Evolutionary conservation across 2,797 vertebrate genomes (phyloP).

Genomic region (Hyperoplus lanceolatus): DNA sequence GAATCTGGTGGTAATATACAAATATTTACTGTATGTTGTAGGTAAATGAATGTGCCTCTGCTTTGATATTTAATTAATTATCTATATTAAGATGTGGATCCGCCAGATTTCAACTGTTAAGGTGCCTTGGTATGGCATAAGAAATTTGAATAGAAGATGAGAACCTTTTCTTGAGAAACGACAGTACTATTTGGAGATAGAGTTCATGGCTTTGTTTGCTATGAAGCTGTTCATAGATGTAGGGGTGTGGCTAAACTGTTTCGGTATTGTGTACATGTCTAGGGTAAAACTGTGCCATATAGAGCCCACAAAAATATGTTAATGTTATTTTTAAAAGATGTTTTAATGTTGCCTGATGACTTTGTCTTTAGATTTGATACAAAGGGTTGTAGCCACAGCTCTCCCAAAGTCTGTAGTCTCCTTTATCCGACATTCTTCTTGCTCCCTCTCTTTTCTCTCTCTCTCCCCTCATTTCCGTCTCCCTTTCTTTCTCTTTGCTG

Average conservation of each 20-base stretch:
- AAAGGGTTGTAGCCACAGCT: constrained; percentile 88
- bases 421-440: constrained; percentile 75
- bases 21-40: constrained; percentile 85
- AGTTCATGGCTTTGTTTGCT: constrained; percentile 81
- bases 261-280: constrained; percentile 87
- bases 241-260: constrained; percentile 87
- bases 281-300: constrained; percentile 88
- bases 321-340: constrained; percentile 87
- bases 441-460: constrained; percentile 64
- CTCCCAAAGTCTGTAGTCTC: constrained; percentile 86
- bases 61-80: constrained; percentile 85
- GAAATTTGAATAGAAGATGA: constrained; percentile 74
- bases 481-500: constrained; percentile 87
- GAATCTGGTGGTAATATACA: constrained; percentile 83
- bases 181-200: constrained; percentile 74
- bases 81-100: constrained; percentile 79
- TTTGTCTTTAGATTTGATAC: constrained; percentile 89
- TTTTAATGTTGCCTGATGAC: constrained; percentile 89
- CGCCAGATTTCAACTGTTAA: constrained; percentile 83
- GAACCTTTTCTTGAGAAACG: constrained; percentile 66
- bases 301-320: constrained; percentile 85
- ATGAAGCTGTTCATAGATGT: constrained; percentile 86
- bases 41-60: constrained; percentile 86
- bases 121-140: constrained; percentile 86
- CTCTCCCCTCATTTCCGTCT: constrained; percentile 74